phyloP scores from a whole-genome alignment of 2,113 vertebrate species.

The Macaca nemestrina region DNA sequence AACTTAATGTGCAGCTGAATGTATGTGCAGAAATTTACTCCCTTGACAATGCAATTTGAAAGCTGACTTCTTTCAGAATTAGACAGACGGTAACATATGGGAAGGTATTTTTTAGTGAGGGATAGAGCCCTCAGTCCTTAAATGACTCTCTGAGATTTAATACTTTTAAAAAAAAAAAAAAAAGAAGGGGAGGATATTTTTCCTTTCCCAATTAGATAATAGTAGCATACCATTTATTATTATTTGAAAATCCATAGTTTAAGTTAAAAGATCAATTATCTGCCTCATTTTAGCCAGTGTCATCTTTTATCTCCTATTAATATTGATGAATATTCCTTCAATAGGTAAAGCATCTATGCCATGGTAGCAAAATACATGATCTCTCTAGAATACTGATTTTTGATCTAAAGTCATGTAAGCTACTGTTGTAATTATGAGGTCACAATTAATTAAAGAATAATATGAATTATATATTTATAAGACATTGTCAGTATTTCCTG shows the following conservation, averaged over 20 bases:
- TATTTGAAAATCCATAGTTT: not conserved
- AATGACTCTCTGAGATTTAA: not conserved
- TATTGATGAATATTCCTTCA: not conserved
- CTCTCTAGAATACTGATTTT: not conserved
- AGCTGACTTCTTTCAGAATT: conserved; percentile 11
- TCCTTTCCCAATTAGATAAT: not conserved
- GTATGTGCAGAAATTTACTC: not conserved
- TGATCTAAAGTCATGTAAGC: not conserved
- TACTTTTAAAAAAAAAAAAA: not conserved
- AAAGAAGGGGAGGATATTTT: not conserved
- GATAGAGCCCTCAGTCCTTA: not conserved
- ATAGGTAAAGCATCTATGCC: not conserved
- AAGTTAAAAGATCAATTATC: not conserved
- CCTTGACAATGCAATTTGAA: conserved; percentile 20
- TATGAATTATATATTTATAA: conserved; percentile 32
- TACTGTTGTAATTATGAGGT: not conserved
- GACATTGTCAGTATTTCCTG: not conserved
- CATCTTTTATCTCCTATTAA: not conserved
- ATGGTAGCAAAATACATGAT: not conserved
- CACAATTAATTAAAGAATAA: conserved; percentile 42
- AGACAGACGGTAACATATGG: not conserved
- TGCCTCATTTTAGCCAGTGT: not conserved
- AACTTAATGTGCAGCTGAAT: not conserved
- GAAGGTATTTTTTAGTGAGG: not conserved
- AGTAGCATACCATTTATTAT: not conserved